Evolutionary conservation across 2,888 invertebrate species (phyloP), one percentile per base, ranked within the genome.

Genomic region (Megaustenia siamemsis): DNA sequence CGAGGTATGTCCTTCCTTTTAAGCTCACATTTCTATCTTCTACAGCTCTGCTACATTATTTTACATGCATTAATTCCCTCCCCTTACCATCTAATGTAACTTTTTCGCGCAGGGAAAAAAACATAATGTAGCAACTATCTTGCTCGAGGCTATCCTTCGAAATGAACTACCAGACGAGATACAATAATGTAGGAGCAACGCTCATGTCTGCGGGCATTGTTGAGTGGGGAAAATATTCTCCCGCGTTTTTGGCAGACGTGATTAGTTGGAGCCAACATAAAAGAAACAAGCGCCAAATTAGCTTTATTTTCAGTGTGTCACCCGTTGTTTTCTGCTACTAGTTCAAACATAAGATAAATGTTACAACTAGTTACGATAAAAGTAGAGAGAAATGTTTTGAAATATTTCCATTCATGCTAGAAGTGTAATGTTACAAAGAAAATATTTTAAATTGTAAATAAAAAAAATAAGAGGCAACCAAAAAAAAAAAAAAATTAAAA

Each of bases 261-360:
- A 73, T 73, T 73, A 49, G 73, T 32, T 18, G 15, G 8, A 15
- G 15, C 3, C 49, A 24, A 32, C 18, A 28, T 49, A 38, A 77
- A 15, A n/a, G 60, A 40, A 77, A 38, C 0, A n/a, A 18, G 66
- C 6, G 28, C 21, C 63, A 78, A 78, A 78, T 78, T 78, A 78
- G 78, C 78, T 78, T 78, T 78, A 78, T 78, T 78, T 78, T 28
- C 63, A 5, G 28, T 6, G 3, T 18, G 66, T 78, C 78, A 78
- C 78, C 40, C 75, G 6, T 12, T 75, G 76, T 76, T 53, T 49
- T 1, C n/a, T 28, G 28, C 38, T 18, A 32, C 53, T 35, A 18
- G 35, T 24, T 38, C 32, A 76, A 76, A 76, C 21, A 28, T 1
- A 18, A 24, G 53, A n/a, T 6, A 12, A 18, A 53, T 53, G 32